Evolutionary conservation across 1,140 invertebrate species (phyloP), one percentile per base, ranked within the genome.

Genomic region (Tenebrio molitor): DNA sequence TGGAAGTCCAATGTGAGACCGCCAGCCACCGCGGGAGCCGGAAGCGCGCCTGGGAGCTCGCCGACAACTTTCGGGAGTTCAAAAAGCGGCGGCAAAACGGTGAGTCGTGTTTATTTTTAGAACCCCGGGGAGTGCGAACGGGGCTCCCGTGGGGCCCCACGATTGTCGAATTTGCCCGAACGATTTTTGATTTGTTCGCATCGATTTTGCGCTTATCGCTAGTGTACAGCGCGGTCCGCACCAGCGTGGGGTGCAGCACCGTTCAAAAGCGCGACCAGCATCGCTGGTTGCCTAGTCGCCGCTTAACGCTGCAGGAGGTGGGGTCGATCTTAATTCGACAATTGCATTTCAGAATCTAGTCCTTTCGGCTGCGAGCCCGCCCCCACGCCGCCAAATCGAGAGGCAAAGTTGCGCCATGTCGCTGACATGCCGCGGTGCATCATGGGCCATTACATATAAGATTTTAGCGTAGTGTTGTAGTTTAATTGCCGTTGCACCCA

Each of bases 361-460:
- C 42, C 65, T 68, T 44, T 44, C 29, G 44, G 7, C 65, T 44
- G 12, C 21, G 42, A 69, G 10, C 66, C 50, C 34, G 17, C 16
- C 12, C 8, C 42, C 3, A 39, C 29, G 2, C 12, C 10, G 16
- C 2, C 34, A 46, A 65, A 23, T n/a, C 10, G 17, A 33, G 69
- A 33, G 8, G 42, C 66, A 36, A 39, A 71, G 15, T 71, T 72
- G 15, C 65, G 72, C 84, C 85, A 85, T 84, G 85, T 86, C 79
- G 85, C 86, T 79, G 86, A 86, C 80, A 84, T 86, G 78, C 84
- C 85, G 81, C 84, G 85, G 81, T 86, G 85, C 84, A 84, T 86
- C 82, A 86, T 86, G 85, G 85, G 84, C 78, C 85, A 87, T 82
- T 86, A 85, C 83, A 86, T 86, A 75, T 87, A 85, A 83, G 77